Percentiles rank a stretch among this genome's conserved stretches.
phyloP scores from a whole-genome alignment of 1,140 invertebrate genomes.

The Calephelis virginiensis region DNA sequence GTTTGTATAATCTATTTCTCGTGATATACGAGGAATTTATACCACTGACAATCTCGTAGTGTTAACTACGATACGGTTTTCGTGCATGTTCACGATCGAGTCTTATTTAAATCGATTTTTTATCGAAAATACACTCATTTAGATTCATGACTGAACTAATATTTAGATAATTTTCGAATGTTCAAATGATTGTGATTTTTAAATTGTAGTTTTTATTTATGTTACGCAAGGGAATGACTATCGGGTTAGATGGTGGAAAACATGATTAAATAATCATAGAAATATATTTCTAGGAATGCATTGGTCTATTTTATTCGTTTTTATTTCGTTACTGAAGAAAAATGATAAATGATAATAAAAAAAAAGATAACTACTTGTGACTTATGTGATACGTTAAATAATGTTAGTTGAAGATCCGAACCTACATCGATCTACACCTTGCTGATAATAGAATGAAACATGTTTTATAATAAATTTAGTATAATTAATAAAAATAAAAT shows the following conservation, averaged over 20 bases:
- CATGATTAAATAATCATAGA: too few species aligned
- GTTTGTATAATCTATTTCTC: slow-evolving; percentile 15
- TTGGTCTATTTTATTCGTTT: too few species aligned
- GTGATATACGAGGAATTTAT: slow-evolving; percentile 16
- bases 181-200: slow-evolving; percentile 1
- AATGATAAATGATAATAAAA: too few species aligned
- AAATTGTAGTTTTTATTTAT: slow-evolving; percentile 5
- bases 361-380: too few species aligned
- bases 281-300: too few species aligned
- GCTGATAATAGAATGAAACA: too few species aligned
- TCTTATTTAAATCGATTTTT: slow-evolving; percentile 16
- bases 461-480: too few species aligned
- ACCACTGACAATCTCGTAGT: slow-evolving; percentile 10
- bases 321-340: too few species aligned
- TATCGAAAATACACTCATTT: slow-evolving; percentile 3
- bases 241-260: background rate
- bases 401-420: too few species aligned
- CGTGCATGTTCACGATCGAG: slow-evolving; percentile 1
- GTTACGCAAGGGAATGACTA: background rate
- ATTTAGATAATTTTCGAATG: slow-evolving; percentile 16
- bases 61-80: slow-evolving; percentile 11
- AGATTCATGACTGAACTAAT: slow-evolving; percentile 11
- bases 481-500: too few species aligned
- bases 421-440: too few species aligned
- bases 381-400: too few species aligned